Evolutionary conservation across 2,797 vertebrate genomes (phyloP), one percentile per base, ranked within the genome.

Genomic region (Karalla daura): DNA sequence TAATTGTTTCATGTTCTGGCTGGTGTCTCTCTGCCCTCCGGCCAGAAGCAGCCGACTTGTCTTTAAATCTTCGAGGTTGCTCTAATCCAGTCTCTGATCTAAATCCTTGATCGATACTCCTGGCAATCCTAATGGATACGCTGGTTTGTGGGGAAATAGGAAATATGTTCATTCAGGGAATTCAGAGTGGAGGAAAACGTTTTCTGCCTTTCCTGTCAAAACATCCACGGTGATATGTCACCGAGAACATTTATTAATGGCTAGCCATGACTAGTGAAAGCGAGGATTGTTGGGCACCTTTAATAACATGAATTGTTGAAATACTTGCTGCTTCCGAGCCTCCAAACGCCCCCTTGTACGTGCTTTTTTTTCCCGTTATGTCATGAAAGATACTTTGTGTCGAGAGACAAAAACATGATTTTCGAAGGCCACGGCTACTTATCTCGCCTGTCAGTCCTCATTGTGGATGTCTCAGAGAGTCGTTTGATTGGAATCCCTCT

Each of bases 401-500:
- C 41, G n/a, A n/a, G n/a, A n/a, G n/a, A n/a, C n/a, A n/a, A n/a
- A n/a, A 28, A 11, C 9, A 20, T 20, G 15, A 11, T 53, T 27
- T 25, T 20, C n/a, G n/a, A 21, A 21, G 27, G 9, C 23, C 3
- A 18, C 43, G 30, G 17, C 46, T 37, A 30, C 50, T 63, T 51
- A 33, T 32, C n/a, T 25, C 13, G 36, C 8, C 8, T 18, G 6
- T 58, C 41, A 49, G 23, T 23, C 4, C n/a, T 47, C 5, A 59
- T 27, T 46, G 40, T 59, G 21, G 14, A 32, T 25, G 5, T 56
- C 2, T 23, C 10, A 50, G 12, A 27, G 24, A 37, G 25, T 5
- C n/a, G 4, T 40, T 25, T 36, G 1, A 55, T 37, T 33, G 41
- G 21, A 39, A 51, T 69, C 5, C 12, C 4, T 63, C 17, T 76